Percentiles rank a stretch among this genome's conserved stretches.
These are phyloP conservation scores for Tauraco erythrolophus DNA, from an alignment of 2,113 vertebrate genomes.

Conservation along the genomic window DNA sequence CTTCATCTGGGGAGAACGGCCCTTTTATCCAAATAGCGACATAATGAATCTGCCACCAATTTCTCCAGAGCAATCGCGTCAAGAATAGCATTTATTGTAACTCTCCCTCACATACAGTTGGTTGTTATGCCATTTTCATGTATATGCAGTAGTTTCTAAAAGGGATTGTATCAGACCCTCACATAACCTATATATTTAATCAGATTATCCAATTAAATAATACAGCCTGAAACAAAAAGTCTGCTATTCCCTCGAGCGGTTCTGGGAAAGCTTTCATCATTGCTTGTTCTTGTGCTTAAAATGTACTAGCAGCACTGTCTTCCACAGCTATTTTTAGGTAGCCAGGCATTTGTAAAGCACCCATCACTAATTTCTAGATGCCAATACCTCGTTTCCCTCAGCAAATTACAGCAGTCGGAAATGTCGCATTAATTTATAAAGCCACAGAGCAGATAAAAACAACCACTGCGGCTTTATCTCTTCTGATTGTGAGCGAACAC, in stretches of 20 bases:
- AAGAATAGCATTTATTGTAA: neutral
- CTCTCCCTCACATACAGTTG: neutral
- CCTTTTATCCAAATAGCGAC: neutral
- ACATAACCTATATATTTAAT: conserved; percentile 26
- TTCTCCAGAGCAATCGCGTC: neutral
- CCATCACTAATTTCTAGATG: neutral
- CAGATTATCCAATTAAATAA: conserved; percentile 43
- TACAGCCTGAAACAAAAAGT: conserved; percentile 11
- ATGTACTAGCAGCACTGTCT: neutral
- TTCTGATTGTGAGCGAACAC: neutral
- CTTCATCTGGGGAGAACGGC: neutral
- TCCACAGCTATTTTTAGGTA: neutral
- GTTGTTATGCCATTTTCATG: neutral
- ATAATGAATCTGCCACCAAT: neutral
- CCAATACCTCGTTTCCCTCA: neutral
- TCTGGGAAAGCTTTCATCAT: neutral
- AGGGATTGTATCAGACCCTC: neutral
- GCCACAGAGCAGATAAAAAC: neutral
- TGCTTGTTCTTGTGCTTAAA: neutral
- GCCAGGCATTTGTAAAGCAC: neutral
- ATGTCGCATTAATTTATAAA: neutral
- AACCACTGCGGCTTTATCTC: accelerated
- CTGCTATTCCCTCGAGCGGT: neutral
- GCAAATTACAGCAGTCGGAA: neutral
- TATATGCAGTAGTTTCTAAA: neutral